Evolutionary conservation across 2,797 vertebrate genomes (phyloP), one percentile per base, ranked within the genome.

Genomic region (Acanthurus leucopareius): DNA sequence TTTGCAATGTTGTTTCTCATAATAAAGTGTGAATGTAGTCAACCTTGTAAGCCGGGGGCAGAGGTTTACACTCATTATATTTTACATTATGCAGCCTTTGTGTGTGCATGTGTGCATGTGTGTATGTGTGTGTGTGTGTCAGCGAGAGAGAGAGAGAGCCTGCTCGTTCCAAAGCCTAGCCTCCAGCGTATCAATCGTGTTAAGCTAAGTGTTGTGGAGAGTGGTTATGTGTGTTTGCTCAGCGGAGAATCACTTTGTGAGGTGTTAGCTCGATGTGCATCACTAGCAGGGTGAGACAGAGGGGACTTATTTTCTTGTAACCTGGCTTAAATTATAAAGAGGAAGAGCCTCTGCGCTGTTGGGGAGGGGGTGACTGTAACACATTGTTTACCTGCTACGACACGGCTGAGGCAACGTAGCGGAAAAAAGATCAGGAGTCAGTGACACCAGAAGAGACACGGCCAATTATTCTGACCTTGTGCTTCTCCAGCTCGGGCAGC

Each of bases 381-480:
- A 82, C 83, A 87, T 77, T 79, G 83, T 89, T 82, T 83, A 90
- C 88, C 74, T 87, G 88, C 82, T 73, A n/a, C 73, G 63, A 65
- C 54, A 75, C 19, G 35, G 78, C 76, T 14, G 47, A 84, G 51
- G 74, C 56, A 75, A 68, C 51, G 7, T 44, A 67, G 84, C 15
- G 15, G 20, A 51, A 77, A 73, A 63, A 75, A 49, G 45, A 57
- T 80, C 13, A 40, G 51, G 45, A 77, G 42, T 77, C 83, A 79
- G 75, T 79, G 84, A 84, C 79, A 86, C 66, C 45, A 52, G 65
- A 53, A 75, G 69, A 84, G 78, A 84, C 59, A 28, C 13, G 69
- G 86, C 64, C 88, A 91, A 91, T 91, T 93, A 91, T 85, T 89
- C 77, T 91, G 85, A 91, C 89, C 87, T 79, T 59, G 64, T 67